Percentiles rank a stretch among this genome's conserved stretches.
phyloP scores from a whole-genome alignment of 2,888 invertebrate genomes.

The Megastigmus dorsalis region DNA sequence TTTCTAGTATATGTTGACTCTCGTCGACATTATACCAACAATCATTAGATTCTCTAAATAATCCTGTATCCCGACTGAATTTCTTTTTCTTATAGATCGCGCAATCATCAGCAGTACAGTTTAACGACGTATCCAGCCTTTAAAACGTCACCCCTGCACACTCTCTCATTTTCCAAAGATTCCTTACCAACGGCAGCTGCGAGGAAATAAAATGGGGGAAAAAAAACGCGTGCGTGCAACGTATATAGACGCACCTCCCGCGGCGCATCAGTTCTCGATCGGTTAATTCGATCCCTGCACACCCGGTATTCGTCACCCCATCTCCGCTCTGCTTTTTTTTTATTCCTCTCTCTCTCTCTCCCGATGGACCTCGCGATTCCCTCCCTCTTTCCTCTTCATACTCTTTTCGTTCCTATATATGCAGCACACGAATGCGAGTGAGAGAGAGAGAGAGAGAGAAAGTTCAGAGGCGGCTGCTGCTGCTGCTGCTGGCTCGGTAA shows the following conservation, averaged over 20 bases:
- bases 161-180: no score
- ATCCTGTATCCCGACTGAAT: no score
- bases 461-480: conserved; percentile 11
- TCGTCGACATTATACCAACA: no score
- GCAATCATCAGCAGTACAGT: no score
- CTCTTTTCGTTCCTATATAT: conserved; percentile 18
- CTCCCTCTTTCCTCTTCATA: background rate
- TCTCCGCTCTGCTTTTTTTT: background rate
- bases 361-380: conserved; percentile 34
- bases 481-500: conserved; percentile 55
- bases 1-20: no score
- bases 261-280: conserved; percentile 14
- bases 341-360: conserved; percentile 40
- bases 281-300: conserved; percentile 41
- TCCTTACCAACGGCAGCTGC: no score
- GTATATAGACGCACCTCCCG: background rate
- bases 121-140: no score
- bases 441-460: no score
- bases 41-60: no score
- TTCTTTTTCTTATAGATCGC: no score
- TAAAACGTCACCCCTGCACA: no score
- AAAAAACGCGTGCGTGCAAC: no score
- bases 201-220: conserved; percentile 1
- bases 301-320: background rate
- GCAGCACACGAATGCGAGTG: background rate